Conservation (phyloP, 2,797 vertebrate genomes). For the Melanotaenia boesemani region DNA sequence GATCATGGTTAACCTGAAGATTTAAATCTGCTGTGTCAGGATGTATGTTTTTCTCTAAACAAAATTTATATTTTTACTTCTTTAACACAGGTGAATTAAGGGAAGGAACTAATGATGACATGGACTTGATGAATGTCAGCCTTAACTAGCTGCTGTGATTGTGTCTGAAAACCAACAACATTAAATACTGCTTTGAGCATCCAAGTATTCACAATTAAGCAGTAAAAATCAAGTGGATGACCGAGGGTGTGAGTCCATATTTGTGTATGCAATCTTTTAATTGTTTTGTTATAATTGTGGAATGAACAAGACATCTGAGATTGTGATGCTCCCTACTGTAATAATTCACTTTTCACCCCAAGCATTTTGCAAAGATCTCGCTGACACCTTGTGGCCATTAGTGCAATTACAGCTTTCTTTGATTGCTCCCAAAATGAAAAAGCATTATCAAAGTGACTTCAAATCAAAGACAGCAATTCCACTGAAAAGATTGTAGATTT, state of each 20-base stretch:
- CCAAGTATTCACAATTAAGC: not conserved
- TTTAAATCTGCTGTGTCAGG: not conserved
- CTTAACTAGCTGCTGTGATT: not conserved
- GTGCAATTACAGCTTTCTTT: constrained; percentile 11
- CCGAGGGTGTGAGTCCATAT: not conserved
- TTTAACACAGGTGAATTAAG: not conserved
- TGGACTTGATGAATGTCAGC: not conserved
- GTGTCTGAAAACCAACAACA: not conserved
- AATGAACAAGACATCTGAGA: not conserved
- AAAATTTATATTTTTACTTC: not conserved
- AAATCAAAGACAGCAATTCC: not conserved
- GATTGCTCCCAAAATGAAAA: not conserved
- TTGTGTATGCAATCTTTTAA: not conserved
- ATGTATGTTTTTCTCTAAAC: not conserved
- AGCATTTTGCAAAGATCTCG: not conserved
- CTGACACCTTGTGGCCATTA: constrained; percentile 56
- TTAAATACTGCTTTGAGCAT: not conserved
- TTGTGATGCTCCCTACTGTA: not conserved
- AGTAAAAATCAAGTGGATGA: not conserved
- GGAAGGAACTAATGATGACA: not conserved
- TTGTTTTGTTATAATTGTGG: not conserved
- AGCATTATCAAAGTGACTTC: no score
- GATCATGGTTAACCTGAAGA: no score
- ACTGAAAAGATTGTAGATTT: not conserved
- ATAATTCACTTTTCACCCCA: not conserved